Conservation (phyloP, 2,797 vertebrate species). For the Notolabrus celidotus region DNA sequence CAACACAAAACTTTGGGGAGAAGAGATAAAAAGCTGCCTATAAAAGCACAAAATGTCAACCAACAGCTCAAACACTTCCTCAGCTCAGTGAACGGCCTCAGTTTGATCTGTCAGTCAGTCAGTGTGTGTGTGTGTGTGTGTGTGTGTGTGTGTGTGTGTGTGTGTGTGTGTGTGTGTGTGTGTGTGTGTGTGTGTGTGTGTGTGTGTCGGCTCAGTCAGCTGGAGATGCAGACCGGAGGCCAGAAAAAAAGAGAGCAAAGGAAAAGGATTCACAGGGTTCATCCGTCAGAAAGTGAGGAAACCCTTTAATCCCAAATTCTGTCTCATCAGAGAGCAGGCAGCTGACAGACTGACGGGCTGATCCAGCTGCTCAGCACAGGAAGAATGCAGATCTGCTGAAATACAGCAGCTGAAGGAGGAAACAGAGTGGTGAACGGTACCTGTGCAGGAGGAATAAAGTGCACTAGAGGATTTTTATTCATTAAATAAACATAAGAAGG, state of each 20-base stretch:
- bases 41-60: constrained; percentile 22
- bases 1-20: background rate
- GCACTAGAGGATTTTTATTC: background rate
- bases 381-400: constrained; percentile 19
- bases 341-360: constrained; percentile 45
- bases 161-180: too few species aligned
- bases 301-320: constrained; percentile 69
- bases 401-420: constrained; percentile 8
- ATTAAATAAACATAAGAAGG: constrained; percentile 35
- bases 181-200: too few species aligned
- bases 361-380: constrained; percentile 6
- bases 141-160: too few species aligned
- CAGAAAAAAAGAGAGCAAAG: constrained; percentile 11
- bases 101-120: constrained; percentile 35
- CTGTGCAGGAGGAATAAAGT: constrained; percentile 7
- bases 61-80: constrained; percentile 17
- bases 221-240: constrained; percentile 34
- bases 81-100: constrained; percentile 34
- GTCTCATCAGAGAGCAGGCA: constrained; percentile 57
- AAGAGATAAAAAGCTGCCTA: background rate
- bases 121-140: too few species aligned
- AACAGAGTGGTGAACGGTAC: background rate
- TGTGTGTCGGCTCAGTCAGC: constrained; percentile 13
- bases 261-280: constrained; percentile 63
- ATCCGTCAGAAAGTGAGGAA: constrained; percentile 65